phyloP scores from a whole-genome alignment of 2,888 invertebrate genomes.

The Parascotia fuliginaria region DNA sequence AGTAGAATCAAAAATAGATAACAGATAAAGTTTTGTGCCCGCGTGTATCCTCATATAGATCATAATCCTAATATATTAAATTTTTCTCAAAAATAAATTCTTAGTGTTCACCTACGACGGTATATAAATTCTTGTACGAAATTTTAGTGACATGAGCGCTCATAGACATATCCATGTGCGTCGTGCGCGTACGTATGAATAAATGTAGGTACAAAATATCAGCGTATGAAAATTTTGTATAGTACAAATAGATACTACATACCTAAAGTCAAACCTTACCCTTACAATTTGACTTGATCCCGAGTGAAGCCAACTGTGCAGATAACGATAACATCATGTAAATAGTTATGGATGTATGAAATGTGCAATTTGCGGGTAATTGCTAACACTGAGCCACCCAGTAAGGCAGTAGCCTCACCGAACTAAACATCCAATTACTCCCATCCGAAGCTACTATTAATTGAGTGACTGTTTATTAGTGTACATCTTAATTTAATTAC shows the following conservation, averaged over 20 bases:
- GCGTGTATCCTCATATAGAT: no score
- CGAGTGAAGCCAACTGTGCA: not conserved
- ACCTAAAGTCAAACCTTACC: not conserved
- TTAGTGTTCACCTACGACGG: no score
- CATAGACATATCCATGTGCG: no score
- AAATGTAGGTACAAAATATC: no score
- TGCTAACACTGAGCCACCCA: constrained; percentile 6
- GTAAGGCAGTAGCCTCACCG: constrained; percentile 3
- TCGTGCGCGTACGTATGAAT: no score
- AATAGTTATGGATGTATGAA: constrained; percentile 14
- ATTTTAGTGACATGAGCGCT: no score
- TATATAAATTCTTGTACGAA: no score
- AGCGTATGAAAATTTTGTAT: no score
- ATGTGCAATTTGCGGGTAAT: constrained; percentile 7
- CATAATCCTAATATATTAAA: no score
- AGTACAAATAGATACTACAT: not conserved
- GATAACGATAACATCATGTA: constrained; percentile 8
- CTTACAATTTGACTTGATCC: not conserved
- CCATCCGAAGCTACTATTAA: constrained; percentile 29
- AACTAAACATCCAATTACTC: constrained; percentile 32
- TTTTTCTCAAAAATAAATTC: no score
- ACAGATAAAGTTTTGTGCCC: no score
- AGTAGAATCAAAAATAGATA: no score
- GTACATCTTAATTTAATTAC: constrained; percentile 37
- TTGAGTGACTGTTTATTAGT: constrained; percentile 32